Base-by-base conservation (phyloP, 2,113 vertebrate genomes). In the Hydrochoerus hydrochaeris region DNA sequence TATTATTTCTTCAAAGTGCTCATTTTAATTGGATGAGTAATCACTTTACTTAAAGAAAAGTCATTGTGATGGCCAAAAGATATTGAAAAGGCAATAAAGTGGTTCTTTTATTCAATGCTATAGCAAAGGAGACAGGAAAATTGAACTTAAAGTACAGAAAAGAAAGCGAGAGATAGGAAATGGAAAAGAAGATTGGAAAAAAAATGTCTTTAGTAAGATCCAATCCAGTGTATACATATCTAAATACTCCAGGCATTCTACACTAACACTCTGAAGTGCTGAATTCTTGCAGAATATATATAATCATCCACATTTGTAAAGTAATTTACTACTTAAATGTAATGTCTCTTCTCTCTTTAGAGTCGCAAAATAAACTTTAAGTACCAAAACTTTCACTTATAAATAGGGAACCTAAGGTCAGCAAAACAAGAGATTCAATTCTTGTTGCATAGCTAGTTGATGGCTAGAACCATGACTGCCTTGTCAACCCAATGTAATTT, bases 21-120 rank as follows among this genome's bases (percentile, higher is more conserved):
- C 86, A 60, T 95, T 28, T 96, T 97, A 96, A 96, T 96, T 93
- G 49, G 22, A 44, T 84, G 67, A 96, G 75, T 82, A 97, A 85
- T 52, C 85, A 60, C 80, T 95, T 95, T 60, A 58, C 28, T 60
- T 92, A 22, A 7, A 35, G 87, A 52, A 49, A 92, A 58, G 28
- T 2, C 80, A 30, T 57, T 96, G 63, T 84, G 30, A 77, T 41
- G 6, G 46, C 52, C 49, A 94, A 90, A 89, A 35, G 60, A 65
- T 30, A 14, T 9, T 77, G 5, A 84, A 89, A 94, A 96, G 52
- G 62, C 80, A 94, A 71, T 73, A 81, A 2, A 49, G 4, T 16
- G 28, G 9, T 77, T 82, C 41, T 46, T 44, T 91, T 81, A 71
- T 54, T 16, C 32, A 71, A 20, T 35, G 12, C 87, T 62, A 30